Conservation (phyloP, 2,797 vertebrate genomes). For the Echiichthys vipera region DNA sequence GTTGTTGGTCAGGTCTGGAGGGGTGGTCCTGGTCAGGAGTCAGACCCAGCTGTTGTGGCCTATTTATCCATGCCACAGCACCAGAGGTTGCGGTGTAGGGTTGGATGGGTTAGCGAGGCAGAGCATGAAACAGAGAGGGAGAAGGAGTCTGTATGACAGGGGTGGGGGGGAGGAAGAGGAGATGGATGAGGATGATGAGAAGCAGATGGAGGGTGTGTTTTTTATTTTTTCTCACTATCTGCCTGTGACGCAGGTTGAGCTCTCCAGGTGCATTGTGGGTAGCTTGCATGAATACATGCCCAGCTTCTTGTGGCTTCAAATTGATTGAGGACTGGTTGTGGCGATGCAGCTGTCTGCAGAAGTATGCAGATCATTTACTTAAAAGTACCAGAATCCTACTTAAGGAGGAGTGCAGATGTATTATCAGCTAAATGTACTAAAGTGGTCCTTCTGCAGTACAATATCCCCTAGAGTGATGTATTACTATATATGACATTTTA, state of each 20-base stretch:
- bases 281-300: constrained; percentile 45
- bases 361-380: constrained; percentile 15
- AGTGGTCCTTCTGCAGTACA: not conserved
- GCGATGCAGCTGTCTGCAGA: constrained; percentile 54
- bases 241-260: constrained; percentile 75
- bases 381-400: constrained; percentile 17
- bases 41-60: constrained; percentile 75
- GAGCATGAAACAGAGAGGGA: constrained; percentile 59
- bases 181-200: constrained; percentile 79
- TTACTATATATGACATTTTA: not conserved
- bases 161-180: constrained; percentile 33
- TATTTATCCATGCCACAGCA: constrained; percentile 69
- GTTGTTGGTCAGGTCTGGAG: constrained; percentile 73
- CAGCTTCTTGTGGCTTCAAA: constrained; percentile 52
- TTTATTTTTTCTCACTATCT: constrained; percentile 51
- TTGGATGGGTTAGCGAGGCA: constrained; percentile 67
- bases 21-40: constrained; percentile 76
- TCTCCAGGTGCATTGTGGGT: constrained; percentile 82
- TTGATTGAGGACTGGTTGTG: constrained; percentile 45
- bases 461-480: not conserved
- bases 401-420: constrained; percentile 6
- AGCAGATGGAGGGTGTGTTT: constrained; percentile 76
- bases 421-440: not conserved
- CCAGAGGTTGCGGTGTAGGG: constrained; percentile 65
- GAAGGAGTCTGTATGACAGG: constrained; percentile 57